Base-by-base conservation (phyloP, 2,797 vertebrate genomes). In the Hoplostethus mediterraneus region DNA sequence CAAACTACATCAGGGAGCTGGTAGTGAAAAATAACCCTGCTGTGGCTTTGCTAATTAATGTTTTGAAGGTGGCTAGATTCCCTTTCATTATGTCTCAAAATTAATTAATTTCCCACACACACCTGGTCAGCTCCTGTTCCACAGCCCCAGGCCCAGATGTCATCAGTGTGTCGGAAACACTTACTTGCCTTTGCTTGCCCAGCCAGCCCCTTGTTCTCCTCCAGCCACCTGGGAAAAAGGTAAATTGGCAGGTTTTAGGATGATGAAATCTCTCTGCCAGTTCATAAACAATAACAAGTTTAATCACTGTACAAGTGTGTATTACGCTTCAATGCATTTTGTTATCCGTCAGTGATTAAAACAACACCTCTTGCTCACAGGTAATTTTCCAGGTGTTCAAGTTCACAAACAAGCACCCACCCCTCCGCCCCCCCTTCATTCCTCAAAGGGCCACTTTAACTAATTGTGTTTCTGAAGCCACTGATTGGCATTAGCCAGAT, bases 121-220 rank as follows among this genome's bases (percentile, higher is more conserved):
- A 93, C 80, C 89, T 90, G 91, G 75, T 86, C 73, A 79, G 64
- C 67, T 44, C 3, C 13, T 53, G 66, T 73, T 71, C 80, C 58
- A 45, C 11, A 45, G 77, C 89, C 87, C 78, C 61, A 10, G 83
- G 88, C 76, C n/a, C 71, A 75, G 76, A 82, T 89, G 83, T 90
- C 78, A 83, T 86, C 80, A 79, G 68, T 87, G 63, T 68, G 57
- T 72, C 31, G 80, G 73, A 93, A 91, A 93, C 87, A 87, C 59
- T 82, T 90, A 75, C 94, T 77, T 93, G 95, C 89, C 87, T 76
- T 83, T 81, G 75, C 94, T 89, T 86, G 93, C 87, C 88, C 86
- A 70, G 64, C 63, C 56, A 61, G 48, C 64, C 76, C 44, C 38
- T 21, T 49, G 67, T 69, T 83, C 83, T 59, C 52, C 33, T 2